phyloP scores from a whole-genome alignment of 2,113 vertebrate species.

The Epinephelus cyanopodus region DNA sequence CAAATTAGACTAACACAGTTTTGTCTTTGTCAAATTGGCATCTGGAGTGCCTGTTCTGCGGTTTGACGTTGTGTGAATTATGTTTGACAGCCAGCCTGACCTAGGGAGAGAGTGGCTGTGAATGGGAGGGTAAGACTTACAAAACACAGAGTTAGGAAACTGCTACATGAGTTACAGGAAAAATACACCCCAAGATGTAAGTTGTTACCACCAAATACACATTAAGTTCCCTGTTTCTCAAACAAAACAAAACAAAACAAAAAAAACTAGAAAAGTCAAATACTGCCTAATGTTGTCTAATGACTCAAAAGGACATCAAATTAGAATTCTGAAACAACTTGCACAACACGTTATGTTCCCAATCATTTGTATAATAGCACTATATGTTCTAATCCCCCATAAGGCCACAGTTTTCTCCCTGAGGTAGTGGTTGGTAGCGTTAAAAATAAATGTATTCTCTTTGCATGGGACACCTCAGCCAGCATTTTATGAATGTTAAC shows the following conservation, averaged over 20 bases:
- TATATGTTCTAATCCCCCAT: neutral
- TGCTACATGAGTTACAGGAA: neutral
- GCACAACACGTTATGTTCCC: neutral
- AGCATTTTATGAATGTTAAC: constrained; percentile 1
- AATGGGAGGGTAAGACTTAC: neutral
- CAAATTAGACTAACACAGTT: constrained; percentile 22
- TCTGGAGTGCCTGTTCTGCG: neutral
- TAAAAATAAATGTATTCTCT: neutral
- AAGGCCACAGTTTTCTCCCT: neutral
- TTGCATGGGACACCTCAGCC: neutral
- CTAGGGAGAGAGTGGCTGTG: neutral
- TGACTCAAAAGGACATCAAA: neutral
- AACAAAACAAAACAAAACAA: no score
- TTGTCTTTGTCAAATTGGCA: constrained; percentile 17
- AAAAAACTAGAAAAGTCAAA: neutral
- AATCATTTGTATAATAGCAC: neutral
- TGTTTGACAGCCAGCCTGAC: constrained; percentile 53
- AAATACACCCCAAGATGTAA: neutral
- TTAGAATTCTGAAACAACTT: neutral
- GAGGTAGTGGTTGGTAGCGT: neutral
- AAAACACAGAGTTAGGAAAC: constrained; percentile 25
- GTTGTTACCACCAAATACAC: neutral
- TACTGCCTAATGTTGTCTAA: neutral
- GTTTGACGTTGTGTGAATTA: constrained; percentile 32
- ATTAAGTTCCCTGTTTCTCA: neutral